Percentiles rank a stretch among this genome's conserved stretches.
Evolutionary conservation across 2,888 invertebrate genomes (phyloP).

Genomic region (Iphiclides podalirius): DNA sequence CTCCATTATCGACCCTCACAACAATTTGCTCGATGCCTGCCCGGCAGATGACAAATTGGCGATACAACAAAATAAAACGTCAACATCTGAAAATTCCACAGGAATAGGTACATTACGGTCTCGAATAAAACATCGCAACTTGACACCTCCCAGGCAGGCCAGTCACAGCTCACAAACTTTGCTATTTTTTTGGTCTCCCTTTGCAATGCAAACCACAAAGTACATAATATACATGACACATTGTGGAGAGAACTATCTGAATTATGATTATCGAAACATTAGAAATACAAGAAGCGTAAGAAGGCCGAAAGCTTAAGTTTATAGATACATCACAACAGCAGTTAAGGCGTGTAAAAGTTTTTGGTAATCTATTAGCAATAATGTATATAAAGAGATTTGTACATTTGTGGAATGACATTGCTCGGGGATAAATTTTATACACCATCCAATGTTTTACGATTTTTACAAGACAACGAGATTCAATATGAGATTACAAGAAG

Average conservation of each 20-base stretch:
- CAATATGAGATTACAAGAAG: constrained; percentile 72
- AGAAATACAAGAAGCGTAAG: constrained; percentile 9
- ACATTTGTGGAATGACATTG: constrained; percentile 38
- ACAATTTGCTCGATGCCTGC: constrained; percentile 12
- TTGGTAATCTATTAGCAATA: constrained; percentile 8
- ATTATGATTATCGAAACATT: constrained; percentile 2
- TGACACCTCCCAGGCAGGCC: constrained; percentile 31
- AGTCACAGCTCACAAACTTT: constrained; percentile 59
- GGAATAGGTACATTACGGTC: constrained; percentile 43
- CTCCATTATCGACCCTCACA: constrained; percentile 34
- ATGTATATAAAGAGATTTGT: not conserved
- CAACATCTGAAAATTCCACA: constrained; percentile 36
- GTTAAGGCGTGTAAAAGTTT: not conserved
- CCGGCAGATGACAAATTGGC: constrained; percentile 30
- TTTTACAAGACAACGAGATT: constrained; percentile 72
- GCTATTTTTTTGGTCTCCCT: constrained; percentile 67
- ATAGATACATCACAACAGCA: constrained; percentile 6
- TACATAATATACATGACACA: constrained; percentile 22
- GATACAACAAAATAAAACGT: constrained; percentile 32
- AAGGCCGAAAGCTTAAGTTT: constrained; percentile 19
- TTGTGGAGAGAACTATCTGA: too few species aligned
- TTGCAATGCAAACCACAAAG: constrained; percentile 43
- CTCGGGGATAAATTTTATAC: constrained; percentile 49
- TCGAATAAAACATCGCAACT: constrained; percentile 51
- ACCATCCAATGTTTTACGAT: constrained; percentile 74